A percentile compares a stretch with the other conserved stretches of the same genome.
These are phyloP conservation scores for Dipus sagitta DNA, from an alignment of 2,797 vertebrate genomes.

Conservation along the genomic window DNA sequence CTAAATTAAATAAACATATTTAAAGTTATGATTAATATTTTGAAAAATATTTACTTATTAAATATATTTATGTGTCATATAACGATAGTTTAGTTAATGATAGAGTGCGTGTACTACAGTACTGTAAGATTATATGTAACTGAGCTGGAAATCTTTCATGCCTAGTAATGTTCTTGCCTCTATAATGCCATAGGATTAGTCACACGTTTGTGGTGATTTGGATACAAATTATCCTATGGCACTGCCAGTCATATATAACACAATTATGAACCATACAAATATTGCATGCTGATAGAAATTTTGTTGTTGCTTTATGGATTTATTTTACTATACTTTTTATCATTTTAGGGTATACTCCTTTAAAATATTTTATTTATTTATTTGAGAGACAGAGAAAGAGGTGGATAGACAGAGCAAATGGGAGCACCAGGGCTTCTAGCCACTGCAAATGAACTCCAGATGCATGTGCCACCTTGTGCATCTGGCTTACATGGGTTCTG, in stretches of 20 bases:
- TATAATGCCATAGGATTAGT: not conserved
- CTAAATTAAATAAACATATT: not conserved
- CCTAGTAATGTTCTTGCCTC: not conserved
- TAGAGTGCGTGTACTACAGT: not conserved
- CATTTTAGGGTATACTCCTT: not conserved
- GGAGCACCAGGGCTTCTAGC: too few relatives aligned
- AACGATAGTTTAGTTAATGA: not conserved
- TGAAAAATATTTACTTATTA: not conserved
- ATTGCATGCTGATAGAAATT: not conserved
- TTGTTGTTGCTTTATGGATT: not conserved
- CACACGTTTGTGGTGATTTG: not conserved
- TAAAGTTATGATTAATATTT: not conserved
- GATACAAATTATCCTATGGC: not conserved
- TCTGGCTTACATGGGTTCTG: too few relatives aligned
- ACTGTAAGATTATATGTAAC: not conserved
- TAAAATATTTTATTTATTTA: not conserved
- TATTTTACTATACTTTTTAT: not conserved
- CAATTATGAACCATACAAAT: not conserved
- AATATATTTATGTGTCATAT: not conserved
- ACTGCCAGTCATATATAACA: not conserved
- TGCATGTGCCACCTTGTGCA: too few relatives aligned
- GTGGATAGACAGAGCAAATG: too few relatives aligned
- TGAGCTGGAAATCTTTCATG: not conserved
- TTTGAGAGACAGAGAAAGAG: not conserved
- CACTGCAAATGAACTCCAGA: too few relatives aligned